These are phyloP conservation scores for Cyprinodon variegatus DNA, from an alignment of 2,113 vertebrate genomes.

Conservation along the genomic window DNA sequence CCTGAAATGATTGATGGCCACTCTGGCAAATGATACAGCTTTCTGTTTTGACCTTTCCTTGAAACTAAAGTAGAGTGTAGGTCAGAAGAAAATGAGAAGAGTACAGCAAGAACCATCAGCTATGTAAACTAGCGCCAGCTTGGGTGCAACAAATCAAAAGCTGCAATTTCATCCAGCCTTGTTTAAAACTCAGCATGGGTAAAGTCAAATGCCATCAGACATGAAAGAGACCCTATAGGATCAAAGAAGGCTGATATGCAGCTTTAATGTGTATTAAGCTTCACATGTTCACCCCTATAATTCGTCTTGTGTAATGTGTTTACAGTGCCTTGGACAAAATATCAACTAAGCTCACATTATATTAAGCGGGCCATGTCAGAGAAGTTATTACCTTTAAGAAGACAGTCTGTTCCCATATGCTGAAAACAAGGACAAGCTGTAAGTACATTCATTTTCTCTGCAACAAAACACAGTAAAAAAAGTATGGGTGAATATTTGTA, in stretches of 20 bases:
- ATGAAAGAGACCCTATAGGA: not conserved
- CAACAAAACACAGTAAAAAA: not conserved
- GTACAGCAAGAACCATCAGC: not conserved
- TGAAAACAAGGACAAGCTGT: conserved; percentile 9
- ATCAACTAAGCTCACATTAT: not conserved
- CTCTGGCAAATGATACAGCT: not conserved
- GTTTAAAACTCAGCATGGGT: not conserved
- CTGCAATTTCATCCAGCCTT: not conserved
- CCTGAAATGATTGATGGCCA: conserved; percentile 13
- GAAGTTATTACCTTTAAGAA: not conserved
- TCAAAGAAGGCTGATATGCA: not conserved
- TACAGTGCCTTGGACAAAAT: not conserved
- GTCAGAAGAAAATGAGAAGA: not conserved
- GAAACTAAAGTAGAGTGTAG: conserved; percentile 9
- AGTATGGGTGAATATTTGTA: not conserved
- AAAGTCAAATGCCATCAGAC: not conserved
- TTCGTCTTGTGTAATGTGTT: not conserved
- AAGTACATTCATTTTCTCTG: not conserved
- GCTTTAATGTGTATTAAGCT: not conserved
- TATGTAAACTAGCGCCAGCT: conserved; percentile 7
- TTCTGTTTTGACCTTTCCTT: conserved; percentile 17
- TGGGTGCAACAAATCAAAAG: not conserved
- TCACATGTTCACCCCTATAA: not conserved
- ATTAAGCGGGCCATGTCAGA: conserved; percentile 1
- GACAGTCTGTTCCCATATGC: not conserved